Percentiles rank a stretch among this genome's conserved stretches.
Evolutionary conservation across 2,797 vertebrate genomes (phyloP).

Genomic region (Galagoides demidoff): DNA sequence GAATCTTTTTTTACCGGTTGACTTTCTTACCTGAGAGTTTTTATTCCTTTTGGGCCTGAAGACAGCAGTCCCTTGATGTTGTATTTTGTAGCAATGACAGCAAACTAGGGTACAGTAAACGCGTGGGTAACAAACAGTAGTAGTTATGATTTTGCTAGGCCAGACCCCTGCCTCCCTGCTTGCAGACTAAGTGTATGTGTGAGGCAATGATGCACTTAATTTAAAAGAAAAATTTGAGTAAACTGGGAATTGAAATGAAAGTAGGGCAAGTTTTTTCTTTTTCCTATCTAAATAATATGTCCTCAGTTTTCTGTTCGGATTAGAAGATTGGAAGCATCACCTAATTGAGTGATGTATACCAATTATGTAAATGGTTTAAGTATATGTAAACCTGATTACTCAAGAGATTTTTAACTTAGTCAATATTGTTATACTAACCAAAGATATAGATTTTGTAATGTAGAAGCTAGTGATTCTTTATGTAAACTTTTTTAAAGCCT

Average conservation of each 20-base stretch:
- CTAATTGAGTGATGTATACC: neutral
- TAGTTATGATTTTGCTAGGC: neutral
- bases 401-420: neutral
- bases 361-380: slow-evolving; percentile 1
- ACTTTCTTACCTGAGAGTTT: neutral
- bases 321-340: neutral
- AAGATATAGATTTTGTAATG: neutral
- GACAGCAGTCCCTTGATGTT: neutral
- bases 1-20: neutral
- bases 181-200: neutral
- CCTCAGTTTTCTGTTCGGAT: neutral
- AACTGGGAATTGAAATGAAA: neutral
- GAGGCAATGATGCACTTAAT: neutral
- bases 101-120: neutral
- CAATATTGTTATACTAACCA: neutral
- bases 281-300: neutral
- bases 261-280: neutral
- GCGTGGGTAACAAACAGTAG: neutral
- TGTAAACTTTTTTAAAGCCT: neutral
- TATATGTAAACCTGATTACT: neutral
- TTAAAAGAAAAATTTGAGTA: neutral
- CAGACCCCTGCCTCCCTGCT: neutral
- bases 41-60: neutral
- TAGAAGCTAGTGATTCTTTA: neutral
- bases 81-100: neutral